Conservation (phyloP, 2,797 vertebrate genomes). For the Cyprinodon diabolis region DNA sequence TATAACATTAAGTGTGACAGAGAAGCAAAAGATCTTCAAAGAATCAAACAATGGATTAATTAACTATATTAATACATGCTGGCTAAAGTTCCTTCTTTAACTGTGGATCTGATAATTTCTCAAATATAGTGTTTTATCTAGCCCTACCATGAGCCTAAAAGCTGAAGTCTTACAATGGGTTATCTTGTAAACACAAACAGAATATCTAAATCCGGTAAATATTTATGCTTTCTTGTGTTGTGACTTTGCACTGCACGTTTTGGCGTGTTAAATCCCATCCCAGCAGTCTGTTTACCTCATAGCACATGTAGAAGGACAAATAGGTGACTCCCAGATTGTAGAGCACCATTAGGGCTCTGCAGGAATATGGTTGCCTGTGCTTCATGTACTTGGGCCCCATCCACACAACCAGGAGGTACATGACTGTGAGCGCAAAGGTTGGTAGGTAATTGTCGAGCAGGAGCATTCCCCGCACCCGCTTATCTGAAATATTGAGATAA, state of each 20-base stretch:
- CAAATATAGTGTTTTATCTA: not conserved
- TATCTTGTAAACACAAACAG: not conserved
- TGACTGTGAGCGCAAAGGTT: conserved; percentile 86
- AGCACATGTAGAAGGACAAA: conserved; percentile 96
- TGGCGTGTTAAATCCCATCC: conserved; percentile 14
- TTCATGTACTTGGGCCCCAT: conserved; percentile 95
- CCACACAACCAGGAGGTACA: conserved; percentile 95
- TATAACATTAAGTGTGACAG: not conserved
- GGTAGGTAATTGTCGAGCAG: conserved; percentile 92
- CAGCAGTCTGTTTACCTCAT: conserved; percentile 83
- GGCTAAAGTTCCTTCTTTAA: not conserved
- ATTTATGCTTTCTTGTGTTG: not conserved
- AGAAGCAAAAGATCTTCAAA: not conserved
- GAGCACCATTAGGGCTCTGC: conserved; percentile 87
- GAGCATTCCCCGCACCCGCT: conserved; percentile 91
- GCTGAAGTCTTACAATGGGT: not conserved
- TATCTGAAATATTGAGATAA: conserved; percentile 82
- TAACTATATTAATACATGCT: not conserved
- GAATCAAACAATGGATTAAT: too few species aligned
- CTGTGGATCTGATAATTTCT: not conserved
- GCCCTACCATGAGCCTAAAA: not conserved
- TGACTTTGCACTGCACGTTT: conserved; percentile 17
- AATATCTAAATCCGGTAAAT: not conserved
- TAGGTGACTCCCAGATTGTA: conserved; percentile 93
- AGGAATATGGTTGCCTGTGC: conserved; percentile 86